A percentile compares a stretch with the other conserved stretches of the same genome.
These are phyloP conservation scores for Temnothorax ravouxi DNA, from an alignment of 2,888 invertebrate species.

Conservation along the genomic window DNA sequence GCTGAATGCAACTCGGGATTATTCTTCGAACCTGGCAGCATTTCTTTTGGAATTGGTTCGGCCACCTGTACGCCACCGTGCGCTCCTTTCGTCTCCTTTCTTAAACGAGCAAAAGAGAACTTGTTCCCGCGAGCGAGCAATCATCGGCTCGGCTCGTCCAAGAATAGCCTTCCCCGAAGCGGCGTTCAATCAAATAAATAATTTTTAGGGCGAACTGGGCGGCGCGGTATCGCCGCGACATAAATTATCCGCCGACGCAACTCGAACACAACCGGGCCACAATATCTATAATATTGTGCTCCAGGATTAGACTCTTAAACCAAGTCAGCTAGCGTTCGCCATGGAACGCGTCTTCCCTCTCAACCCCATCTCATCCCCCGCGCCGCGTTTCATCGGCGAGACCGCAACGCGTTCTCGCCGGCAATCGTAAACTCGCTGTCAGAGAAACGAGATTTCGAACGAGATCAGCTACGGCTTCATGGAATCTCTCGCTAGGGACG, in stretches of 20 bases:
- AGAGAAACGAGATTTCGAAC: constrained; percentile 57
- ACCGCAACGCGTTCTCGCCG: constrained; percentile 36
- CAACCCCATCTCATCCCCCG: constrained; percentile 27
- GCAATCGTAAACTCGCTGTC: constrained; percentile 62
- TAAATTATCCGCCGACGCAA: constrained; percentile 82
- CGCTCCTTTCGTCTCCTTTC: constrained; percentile 26
- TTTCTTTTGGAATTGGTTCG: constrained; percentile 4
- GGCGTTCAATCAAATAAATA: constrained; percentile 83
- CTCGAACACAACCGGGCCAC: constrained; percentile 67
- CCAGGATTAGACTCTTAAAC: constrained; percentile 43
- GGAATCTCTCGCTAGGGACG: constrained; percentile 46
- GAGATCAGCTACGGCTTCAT: constrained; percentile 55
- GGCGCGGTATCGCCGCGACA: constrained; percentile 80
- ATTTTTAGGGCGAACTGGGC: constrained; percentile 81
- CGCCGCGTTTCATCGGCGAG: constrained; percentile 1
- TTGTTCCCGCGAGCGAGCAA: constrained; percentile 59
- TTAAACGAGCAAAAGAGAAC: constrained; percentile 34
- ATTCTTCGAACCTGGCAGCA: not conserved
- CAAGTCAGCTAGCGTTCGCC: constrained; percentile 58
- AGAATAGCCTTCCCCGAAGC: constrained; percentile 79
- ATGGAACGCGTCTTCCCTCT: constrained; percentile 35
- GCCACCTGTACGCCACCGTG: constrained; percentile 65
- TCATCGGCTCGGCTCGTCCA: constrained; percentile 57
- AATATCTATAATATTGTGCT: constrained; percentile 66
- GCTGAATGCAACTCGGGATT: not conserved